These are phyloP conservation scores for Thecophora atra DNA, from an alignment of 2,888 invertebrate genomes.

Conservation along the genomic window DNA sequence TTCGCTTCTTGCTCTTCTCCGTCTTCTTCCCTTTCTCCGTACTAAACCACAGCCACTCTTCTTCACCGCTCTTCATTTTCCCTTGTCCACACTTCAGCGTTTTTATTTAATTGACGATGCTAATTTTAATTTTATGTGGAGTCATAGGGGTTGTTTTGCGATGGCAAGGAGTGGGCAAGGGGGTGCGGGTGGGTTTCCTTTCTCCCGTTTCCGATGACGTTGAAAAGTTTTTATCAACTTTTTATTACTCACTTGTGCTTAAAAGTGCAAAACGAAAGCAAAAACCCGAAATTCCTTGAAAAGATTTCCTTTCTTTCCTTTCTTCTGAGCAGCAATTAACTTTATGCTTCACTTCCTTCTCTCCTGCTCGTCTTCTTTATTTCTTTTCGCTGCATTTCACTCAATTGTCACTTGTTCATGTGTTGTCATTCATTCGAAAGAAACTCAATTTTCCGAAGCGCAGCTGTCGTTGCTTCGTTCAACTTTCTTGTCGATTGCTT, in stretches of 20 bases:
- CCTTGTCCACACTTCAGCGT: too few species aligned
- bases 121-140: too few species aligned
- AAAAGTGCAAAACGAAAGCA: neutral
- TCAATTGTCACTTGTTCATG: neutral
- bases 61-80: too few species aligned
- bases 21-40: too few species aligned
- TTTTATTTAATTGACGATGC: too few species aligned
- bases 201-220: too few species aligned
- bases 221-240: neutral
- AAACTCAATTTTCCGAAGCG: neutral
- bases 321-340: neutral
- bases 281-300: neutral
- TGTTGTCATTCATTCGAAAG: neutral
- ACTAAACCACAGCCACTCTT: too few species aligned
- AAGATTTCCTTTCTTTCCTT: neutral
- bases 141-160: neutral
- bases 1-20: too few species aligned
- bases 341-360: neutral
- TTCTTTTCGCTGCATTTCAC: neutral
- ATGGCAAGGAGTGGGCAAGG: neutral
- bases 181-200: too few species aligned
- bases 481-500: neutral
- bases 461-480: conserved; percentile 10
- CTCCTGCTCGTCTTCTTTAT: neutral
- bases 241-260: neutral